Evolutionary conservation across 2,888 invertebrate species (phyloP), one percentile per base, ranked within the genome.

Genomic region (Trachelus stipa): DNA sequence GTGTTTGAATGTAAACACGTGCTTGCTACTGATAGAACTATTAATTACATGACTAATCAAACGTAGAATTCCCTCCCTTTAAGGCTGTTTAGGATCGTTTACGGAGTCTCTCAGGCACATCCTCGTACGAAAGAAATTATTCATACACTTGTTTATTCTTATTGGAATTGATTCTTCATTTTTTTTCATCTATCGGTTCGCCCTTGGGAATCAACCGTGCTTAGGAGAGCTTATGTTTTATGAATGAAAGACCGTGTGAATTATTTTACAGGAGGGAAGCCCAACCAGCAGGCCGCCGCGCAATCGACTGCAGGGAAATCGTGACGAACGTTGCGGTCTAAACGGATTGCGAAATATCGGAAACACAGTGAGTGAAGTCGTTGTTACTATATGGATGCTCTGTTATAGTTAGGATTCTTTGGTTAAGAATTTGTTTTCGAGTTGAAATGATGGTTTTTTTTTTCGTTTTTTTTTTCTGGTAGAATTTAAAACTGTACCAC

Each of bases 291-390:
- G 90, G 81, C 77, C 85, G 76, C 79, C 85, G n/a, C 86, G 88
- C 71, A 89, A 81, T 80, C 86, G 89, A 80, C 81, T 87, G 73
- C 87, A 87, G 77, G 83, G 84, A 68, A 85, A 87, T 76, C 88
- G 88, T 30, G 90, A 90, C 82, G 90, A 91, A 79, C 89, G 88
- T 81, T 90, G 91, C 81, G 93, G 93, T 77, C 92, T 97, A 81
- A 96, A 97, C 91, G 98, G 98, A n/a, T 94, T 98, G 79, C 94
- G 96, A 86, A 98, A 98, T 93, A 97, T 98, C 90, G 98, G 98
- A 85, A 98, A 98, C 93, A 97, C 97, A 79, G 94, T 94, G 88
- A 92, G 93, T 91, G 80, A 37, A 56, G 2, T 56, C 23, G 9
- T 56, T 12, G 12, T 35, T 35, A 12, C 4, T 40, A 15, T 15